Conservation (phyloP, 53 echinoderm and acorn worm genomes). For the Glandiceps talaboti region DNA sequence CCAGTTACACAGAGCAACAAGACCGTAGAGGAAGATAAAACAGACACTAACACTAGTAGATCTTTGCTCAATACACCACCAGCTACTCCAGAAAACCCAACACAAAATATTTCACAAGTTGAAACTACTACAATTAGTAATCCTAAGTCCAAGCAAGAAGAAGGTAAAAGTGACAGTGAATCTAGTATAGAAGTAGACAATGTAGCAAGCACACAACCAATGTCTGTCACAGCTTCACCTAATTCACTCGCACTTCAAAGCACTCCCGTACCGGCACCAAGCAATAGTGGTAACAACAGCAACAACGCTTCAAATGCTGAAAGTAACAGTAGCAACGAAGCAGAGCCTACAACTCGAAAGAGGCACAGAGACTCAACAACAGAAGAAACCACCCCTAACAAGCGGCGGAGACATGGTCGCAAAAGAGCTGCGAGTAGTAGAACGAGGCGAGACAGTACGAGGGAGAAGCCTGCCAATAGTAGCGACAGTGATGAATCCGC, state of each 20-base stretch:
- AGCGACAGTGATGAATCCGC: slow-evolving; percentile 34
- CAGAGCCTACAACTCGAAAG: slow-evolving; percentile 34
- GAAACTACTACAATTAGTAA: background rate
- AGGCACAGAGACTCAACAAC: background rate
- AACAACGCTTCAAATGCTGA: slow-evolving; percentile 10
- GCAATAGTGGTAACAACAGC: slow-evolving; percentile 11
- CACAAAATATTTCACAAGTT: slow-evolving; percentile 32
- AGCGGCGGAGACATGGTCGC: slow-evolving; percentile 40
- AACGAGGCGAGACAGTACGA: background rate
- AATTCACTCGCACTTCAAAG: slow-evolving; percentile 8
- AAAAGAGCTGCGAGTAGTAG: slow-evolving; percentile 17
- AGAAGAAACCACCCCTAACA: slow-evolving; percentile 37
- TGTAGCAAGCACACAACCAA: slow-evolving; percentile 8
- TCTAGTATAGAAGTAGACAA: slow-evolving; percentile 67
- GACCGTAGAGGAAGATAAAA: background rate
- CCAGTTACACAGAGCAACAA: background rate
- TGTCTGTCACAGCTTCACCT: background rate
- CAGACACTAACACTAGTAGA: background rate
- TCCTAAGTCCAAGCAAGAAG: slow-evolving; percentile 7
- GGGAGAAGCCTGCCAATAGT: slow-evolving; percentile 12
- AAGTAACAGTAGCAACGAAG: slow-evolving; percentile 13
- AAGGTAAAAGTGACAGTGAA: slow-evolving; percentile 52
- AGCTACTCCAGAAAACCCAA: slow-evolving; percentile 76
- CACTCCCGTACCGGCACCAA: slow-evolving; percentile 7
- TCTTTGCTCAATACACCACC: slow-evolving; percentile 55